Percentiles rank a stretch among this genome's conserved stretches.
phyloP scores from a whole-genome alignment of 2,888 invertebrate species.

The Gibbula magus region DNA sequence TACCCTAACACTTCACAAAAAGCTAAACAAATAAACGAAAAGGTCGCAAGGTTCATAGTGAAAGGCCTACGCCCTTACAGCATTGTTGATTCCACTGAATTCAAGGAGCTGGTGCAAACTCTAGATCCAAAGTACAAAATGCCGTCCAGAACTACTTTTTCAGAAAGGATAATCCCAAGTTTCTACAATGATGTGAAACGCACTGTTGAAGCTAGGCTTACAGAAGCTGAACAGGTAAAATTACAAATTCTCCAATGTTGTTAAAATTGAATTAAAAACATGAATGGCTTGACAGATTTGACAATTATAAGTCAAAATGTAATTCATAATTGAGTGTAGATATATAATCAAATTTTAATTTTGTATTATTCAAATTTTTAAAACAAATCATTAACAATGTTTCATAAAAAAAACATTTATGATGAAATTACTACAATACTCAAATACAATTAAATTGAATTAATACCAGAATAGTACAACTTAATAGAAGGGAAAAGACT shows the following conservation, averaged over 20 bases:
- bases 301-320: too few species aligned
- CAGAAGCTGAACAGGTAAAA: too few species aligned
- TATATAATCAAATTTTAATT: too few species aligned
- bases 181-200: neutral
- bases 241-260: too few species aligned
- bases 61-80: neutral
- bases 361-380: too few species aligned
- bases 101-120: neutral
- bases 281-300: too few species aligned
- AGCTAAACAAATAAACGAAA: neutral
- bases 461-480: too few species aligned
- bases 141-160: neutral
- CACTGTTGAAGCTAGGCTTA: neutral
- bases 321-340: too few species aligned
- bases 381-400: too few species aligned
- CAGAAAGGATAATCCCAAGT: neutral
- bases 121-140: neutral
- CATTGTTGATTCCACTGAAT: slow-evolving; percentile 2
- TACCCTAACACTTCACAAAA: neutral
- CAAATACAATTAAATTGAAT: too few species aligned
- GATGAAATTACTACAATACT: neutral
- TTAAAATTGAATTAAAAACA: too few species aligned
- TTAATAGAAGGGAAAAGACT: too few species aligned
- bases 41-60: neutral
- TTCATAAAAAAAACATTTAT: neutral